Conservation (phyloP, 2,113 vertebrate species). For the Corythornis cristatus region DNA sequence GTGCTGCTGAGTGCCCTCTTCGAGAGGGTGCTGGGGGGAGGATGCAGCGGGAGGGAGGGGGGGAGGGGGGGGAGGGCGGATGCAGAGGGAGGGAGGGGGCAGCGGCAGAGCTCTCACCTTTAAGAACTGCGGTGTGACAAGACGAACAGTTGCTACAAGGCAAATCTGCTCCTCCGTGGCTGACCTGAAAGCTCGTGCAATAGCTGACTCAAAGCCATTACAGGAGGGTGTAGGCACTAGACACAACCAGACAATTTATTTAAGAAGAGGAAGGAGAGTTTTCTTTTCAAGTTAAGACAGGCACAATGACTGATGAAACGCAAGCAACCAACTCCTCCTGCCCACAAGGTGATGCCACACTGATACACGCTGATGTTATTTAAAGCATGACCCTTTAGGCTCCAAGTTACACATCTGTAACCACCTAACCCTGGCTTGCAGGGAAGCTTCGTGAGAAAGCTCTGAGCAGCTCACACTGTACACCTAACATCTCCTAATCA, state of each 20-base stretch:
- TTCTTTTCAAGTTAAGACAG: not conserved
- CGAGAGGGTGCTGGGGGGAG: not conserved
- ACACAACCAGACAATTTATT: slow-evolving; percentile 50
- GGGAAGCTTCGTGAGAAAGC: not conserved
- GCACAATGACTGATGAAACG: not conserved
- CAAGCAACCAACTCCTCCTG: not conserved
- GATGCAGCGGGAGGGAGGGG: too few relatives aligned
- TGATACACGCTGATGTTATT: not conserved
- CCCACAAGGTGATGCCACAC: not conserved
- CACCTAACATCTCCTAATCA: not conserved
- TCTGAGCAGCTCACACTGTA: not conserved
- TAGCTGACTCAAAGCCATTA: slow-evolving; percentile 82
- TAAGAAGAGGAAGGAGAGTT: slow-evolving; percentile 23
- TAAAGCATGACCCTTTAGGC: not conserved
- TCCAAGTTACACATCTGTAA: not conserved
- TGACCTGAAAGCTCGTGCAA: slow-evolving; percentile 81
- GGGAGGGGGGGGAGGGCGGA: too few relatives aligned
- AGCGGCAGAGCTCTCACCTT: slow-evolving; percentile 76
- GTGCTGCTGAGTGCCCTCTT: not conserved
- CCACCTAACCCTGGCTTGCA: not conserved
- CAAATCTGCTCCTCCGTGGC: slow-evolving; percentile 88
- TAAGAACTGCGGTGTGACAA: slow-evolving; percentile 84
- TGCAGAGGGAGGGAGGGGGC: not conserved
- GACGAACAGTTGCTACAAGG: slow-evolving; percentile 88
- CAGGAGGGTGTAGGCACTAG: slow-evolving; percentile 87